These are phyloP conservation scores for Pseudococcus viburni DNA, from an alignment of 2,888 invertebrate species.

Conservation along the genomic window DNA sequence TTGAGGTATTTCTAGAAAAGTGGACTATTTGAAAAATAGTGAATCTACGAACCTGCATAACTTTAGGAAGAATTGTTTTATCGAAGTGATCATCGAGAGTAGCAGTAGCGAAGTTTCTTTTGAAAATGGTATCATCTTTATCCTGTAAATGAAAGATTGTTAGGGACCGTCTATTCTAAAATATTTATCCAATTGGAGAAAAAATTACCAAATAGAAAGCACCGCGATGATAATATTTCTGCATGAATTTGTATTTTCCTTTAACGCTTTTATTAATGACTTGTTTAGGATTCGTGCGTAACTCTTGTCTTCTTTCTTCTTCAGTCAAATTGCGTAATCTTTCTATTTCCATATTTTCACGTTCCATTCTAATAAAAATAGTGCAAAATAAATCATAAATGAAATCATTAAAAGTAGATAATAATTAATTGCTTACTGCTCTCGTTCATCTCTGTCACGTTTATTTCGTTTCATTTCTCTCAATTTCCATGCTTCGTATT, in stretches of 20 bases:
- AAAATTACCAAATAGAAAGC: constrained; percentile 89
- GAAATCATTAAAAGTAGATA: neutral
- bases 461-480: constrained; percentile 96
- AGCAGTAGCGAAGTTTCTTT: constrained; percentile 94
- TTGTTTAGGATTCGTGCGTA: constrained; percentile 90
- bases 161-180: neutral
- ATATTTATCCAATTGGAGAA: neutral
- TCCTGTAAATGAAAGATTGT: constrained; percentile 73
- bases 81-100: constrained; percentile 99
- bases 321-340: constrained; percentile 94
- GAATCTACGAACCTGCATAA: constrained; percentile 85
- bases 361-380: constrained; percentile 78
- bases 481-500: constrained; percentile 98
- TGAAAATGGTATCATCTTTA: constrained; percentile 90
- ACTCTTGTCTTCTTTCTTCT: constrained; percentile 92
- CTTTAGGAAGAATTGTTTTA: constrained; percentile 97
- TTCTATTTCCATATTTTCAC: constrained; percentile 90
- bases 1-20: neutral
- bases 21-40: neutral
- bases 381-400: neutral
- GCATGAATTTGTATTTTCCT: constrained; percentile 99
- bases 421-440: constrained; percentile 78
- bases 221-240: constrained; percentile 99
- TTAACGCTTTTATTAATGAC: constrained; percentile 95
- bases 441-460: constrained; percentile 94